Base-by-base conservation (phyloP, 2,797 vertebrate species). In the Pagetopsis macropterus region DNA sequence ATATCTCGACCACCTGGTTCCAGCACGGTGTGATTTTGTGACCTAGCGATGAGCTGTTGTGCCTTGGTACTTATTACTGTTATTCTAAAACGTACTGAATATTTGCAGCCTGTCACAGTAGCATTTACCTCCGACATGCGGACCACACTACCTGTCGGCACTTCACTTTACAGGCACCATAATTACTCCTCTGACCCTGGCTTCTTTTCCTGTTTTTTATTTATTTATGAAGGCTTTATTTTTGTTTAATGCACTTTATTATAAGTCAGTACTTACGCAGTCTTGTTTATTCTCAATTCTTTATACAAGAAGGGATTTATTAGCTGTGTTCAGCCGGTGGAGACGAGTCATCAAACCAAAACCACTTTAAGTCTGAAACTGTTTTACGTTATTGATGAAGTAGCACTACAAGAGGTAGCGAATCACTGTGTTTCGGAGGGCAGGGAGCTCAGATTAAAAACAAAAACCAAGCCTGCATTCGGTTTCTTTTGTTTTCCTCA, bases 211-310 rank as follows among this genome's bases (percentile, higher is more conserved):
- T 64, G 55, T 64, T 72, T 61, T 74, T 72, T 78, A 33, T 79
- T 84, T 74, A 78, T 81, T 88, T 77, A 79, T 78, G 59, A 86
- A 62, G 69, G 84, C 86, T 89, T 86, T 87, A 76, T 82, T 91
- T 85, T 37, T 79, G 71, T 90, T 94, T 82, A 70, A 92, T 86
- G 94, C 94, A 95, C 94, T 95, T 95, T 95, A 95, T 85, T 45
- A 57, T 74, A 59, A 83, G 76, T 77, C 68, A 66, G 65, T 78
- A 49, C 68, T 79, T 76, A 46, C 48, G n/a, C 63, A 59, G 54
- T 65, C 70, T 23, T 58, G 66, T 84, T 88, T 65, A 71, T 83
- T 83, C 70, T 51, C 19, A 60, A 7, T 76, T 75, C 23, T 70
- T 78, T 62, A 52, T 70, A 27, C 81, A 49, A 58, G 74, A 80